Evolutionary conservation across 1,140 invertebrate genomes (phyloP).

Genomic region (Adoxophyes honmai): DNA sequence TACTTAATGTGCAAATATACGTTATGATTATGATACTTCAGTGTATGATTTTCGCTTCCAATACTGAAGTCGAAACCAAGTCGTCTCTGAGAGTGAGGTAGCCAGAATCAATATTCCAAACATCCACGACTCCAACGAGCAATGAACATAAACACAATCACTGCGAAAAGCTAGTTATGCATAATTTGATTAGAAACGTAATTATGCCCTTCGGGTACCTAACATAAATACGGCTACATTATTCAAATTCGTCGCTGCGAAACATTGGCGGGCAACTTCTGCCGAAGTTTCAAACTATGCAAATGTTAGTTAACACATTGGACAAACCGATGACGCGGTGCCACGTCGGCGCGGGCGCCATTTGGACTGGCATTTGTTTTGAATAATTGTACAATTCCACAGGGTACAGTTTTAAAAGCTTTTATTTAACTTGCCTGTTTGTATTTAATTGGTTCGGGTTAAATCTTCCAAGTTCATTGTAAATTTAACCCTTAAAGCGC

Average conservation of each 20-base stretch:
- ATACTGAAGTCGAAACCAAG: too few species aligned
- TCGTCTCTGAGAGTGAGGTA: background rate
- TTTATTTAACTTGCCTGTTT: too few species aligned
- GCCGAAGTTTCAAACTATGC: constrained; percentile 60
- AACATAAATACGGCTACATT: constrained; percentile 14
- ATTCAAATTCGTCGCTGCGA: constrained; percentile 23
- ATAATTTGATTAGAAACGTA: constrained; percentile 13
- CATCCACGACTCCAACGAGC: background rate
- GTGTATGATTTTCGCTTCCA: too few species aligned
- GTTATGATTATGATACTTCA: too few species aligned
- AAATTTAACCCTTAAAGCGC: too few species aligned
- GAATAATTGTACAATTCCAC: background rate
- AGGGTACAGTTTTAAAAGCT: too few species aligned
- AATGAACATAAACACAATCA: constrained; percentile 12
- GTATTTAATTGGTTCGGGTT: too few species aligned
- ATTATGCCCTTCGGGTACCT: constrained; percentile 12
- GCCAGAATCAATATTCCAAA: background rate
- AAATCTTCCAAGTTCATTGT: too few species aligned
- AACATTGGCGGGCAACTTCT: constrained; percentile 53
- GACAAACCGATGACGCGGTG: constrained; percentile 40
- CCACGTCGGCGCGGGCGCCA: constrained; percentile 15
- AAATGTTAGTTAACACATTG: constrained; percentile 67
- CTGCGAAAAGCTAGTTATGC: constrained; percentile 5
- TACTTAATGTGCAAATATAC: too few species aligned
- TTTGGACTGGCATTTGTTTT: constrained; percentile 18